Conservation (phyloP, 2,113 vertebrate genomes). For the Xenopus tropicalis region DNA sequence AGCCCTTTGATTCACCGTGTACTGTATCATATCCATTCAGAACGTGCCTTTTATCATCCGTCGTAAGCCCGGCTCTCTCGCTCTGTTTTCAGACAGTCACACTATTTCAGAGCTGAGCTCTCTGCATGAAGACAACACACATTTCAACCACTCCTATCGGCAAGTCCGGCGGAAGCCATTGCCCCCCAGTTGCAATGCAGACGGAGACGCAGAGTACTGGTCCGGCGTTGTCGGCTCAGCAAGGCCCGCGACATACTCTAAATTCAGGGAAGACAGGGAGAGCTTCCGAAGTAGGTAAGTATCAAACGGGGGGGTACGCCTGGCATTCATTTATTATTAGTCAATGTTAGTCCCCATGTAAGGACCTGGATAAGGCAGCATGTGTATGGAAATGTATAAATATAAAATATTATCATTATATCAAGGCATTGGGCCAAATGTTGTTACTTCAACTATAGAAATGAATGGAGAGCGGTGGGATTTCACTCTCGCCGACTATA, state of each 20-base stretch:
- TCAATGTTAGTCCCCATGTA: too few species aligned
- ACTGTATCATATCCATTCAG: too few species aligned
- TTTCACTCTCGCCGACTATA: too few species aligned
- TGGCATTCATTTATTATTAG: neutral
- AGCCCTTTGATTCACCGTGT: too few species aligned
- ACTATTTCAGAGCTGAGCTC: conserved; percentile 93
- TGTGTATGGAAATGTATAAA: too few species aligned
- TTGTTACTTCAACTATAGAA: too few species aligned
- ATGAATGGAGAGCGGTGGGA: too few species aligned
- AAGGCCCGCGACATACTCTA: conserved; percentile 63
- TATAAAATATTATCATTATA: too few species aligned
- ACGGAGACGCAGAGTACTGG: conserved; percentile 68
- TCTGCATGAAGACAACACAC: conserved; percentile 80
- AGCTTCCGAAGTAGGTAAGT: conserved; percentile 67
- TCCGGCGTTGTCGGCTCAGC: conserved; percentile 59
- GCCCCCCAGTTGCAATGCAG: conserved; percentile 73
- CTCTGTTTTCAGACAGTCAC: conserved; percentile 73
- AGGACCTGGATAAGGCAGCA: too few species aligned
- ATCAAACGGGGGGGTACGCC: neutral
- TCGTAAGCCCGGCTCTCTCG: too few species aligned
- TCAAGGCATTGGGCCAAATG: too few species aligned
- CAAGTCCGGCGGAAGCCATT: conserved; percentile 82
- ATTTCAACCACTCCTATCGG: conserved; percentile 82
- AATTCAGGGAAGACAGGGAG: conserved; percentile 66
- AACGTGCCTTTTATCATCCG: too few species aligned